These are phyloP conservation scores for Adelosebastes latens DNA, from an alignment of 2,797 vertebrate genomes.

Conservation along the genomic window DNA sequence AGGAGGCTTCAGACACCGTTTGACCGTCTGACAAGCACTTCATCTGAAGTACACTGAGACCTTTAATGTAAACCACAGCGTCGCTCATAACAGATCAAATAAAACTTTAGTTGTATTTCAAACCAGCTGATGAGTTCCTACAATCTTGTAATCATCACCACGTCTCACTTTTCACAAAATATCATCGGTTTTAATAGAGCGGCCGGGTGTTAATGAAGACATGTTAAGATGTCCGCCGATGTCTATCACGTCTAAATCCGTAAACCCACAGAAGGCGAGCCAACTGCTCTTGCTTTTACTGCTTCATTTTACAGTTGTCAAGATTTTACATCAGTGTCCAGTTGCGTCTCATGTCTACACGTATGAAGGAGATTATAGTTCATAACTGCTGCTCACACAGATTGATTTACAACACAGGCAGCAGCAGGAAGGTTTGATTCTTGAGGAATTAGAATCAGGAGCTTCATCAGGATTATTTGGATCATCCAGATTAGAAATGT, in stretches of 20 bases:
- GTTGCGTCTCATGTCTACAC: slow-evolving; percentile 34
- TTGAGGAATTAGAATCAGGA: background rate
- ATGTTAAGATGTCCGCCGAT: slow-evolving; percentile 27
- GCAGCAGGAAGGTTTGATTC: background rate
- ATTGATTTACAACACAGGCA: background rate
- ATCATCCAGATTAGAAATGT: background rate
- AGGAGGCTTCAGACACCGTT: background rate
- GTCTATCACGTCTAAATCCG: slow-evolving; percentile 57
- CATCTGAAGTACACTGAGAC: background rate
- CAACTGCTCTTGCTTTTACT: slow-evolving; percentile 48
- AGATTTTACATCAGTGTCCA: slow-evolving; percentile 54
- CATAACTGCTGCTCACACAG: slow-evolving; percentile 29
- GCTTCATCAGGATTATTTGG: background rate
- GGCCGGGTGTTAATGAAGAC: slow-evolving; percentile 59
- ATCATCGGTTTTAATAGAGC: slow-evolving; percentile 23
- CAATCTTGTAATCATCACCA: background rate
- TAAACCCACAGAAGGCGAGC: slow-evolving; percentile 23
- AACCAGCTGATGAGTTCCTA: background rate
- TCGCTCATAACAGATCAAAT: background rate
- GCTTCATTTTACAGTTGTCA: slow-evolving; percentile 37
- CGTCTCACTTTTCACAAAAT: slow-evolving; percentile 17
- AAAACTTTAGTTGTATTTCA: background rate
- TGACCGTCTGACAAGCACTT: background rate
- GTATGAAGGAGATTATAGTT: slow-evolving; percentile 20
- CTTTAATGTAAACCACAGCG: background rate